Conservation (phyloP, 2,888 invertebrate genomes). For the Eupithecia subumbrata region DNA sequence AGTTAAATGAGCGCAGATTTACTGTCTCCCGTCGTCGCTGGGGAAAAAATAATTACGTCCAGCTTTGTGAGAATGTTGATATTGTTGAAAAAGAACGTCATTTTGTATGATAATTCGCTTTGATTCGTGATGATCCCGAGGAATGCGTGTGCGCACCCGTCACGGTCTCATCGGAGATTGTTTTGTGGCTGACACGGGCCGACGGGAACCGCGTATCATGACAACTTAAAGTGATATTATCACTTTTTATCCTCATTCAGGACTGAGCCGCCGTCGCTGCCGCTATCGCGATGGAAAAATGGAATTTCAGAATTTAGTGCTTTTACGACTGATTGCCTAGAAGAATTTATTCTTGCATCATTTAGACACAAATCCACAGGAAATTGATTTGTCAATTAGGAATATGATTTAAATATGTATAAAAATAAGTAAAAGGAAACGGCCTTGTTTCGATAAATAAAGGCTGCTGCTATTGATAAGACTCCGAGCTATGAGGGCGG, state of each 20-base stretch:
- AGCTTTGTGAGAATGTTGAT: slow-evolving; percentile 30
- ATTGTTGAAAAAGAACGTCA: slow-evolving; percentile 29
- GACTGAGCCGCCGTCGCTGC: slow-evolving; percentile 10
- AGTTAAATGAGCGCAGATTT: slow-evolving; percentile 66
- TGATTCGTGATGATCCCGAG: slow-evolving; percentile 34
- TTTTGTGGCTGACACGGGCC: slow-evolving; percentile 29
- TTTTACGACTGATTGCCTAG: background rate
- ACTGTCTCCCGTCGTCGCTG: slow-evolving; percentile 51
- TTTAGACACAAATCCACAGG: slow-evolving; percentile 12
- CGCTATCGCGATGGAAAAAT: slow-evolving; percentile 5
- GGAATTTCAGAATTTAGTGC: background rate
- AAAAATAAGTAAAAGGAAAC: slow-evolving; percentile 31
- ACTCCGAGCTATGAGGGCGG: background rate
- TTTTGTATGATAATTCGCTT: slow-evolving; percentile 35
- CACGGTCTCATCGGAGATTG: slow-evolving; percentile 37
- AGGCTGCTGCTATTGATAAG: slow-evolving; percentile 17
- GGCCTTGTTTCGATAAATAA: slow-evolving; percentile 19
- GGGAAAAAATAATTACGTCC: slow-evolving; percentile 34
- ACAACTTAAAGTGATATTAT: slow-evolving; percentile 38
- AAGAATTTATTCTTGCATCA: background rate
- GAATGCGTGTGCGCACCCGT: slow-evolving; percentile 30
- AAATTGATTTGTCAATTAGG: slow-evolving; percentile 23
- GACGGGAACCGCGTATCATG: slow-evolving; percentile 32
- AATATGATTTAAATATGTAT: slow-evolving; percentile 23
- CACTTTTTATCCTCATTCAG: slow-evolving; percentile 28